phyloP scores from a whole-genome alignment of 2,113 vertebrate species.

The Pterocles burchelli region DNA sequence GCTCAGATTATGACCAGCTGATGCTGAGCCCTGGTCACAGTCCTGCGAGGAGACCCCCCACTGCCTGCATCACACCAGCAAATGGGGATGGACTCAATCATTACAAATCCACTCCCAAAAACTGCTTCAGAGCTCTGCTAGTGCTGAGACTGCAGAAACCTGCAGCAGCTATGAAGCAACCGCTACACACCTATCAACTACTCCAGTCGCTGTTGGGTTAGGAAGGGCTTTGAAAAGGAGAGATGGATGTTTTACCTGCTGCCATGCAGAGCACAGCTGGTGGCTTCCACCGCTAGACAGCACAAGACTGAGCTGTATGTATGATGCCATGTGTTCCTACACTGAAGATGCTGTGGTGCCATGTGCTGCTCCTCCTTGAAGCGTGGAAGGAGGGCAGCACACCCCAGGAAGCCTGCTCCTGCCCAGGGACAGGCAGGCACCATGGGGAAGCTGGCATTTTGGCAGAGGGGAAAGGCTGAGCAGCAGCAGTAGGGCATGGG shows the following conservation, averaged over 20 bases:
- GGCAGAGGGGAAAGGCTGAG: neutral
- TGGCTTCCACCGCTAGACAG: neutral
- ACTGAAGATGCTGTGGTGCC: neutral
- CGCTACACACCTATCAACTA: fast-evolving
- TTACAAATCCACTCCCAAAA: neutral
- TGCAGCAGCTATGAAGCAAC: neutral
- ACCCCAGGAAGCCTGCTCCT: neutral
- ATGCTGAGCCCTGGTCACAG: neutral
- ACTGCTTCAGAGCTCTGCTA: neutral
- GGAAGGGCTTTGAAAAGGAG: neutral
- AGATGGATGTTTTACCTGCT: neutral
- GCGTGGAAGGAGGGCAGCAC: neutral
- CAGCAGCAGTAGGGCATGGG: neutral
- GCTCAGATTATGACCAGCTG: neutral
- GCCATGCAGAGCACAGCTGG: neutral
- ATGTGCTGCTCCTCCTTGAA: neutral
- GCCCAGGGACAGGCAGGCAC: fast-evolving
- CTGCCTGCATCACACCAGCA: neutral
- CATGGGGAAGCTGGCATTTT: fast-evolving
- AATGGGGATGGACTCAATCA: neutral
- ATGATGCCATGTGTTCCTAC: neutral
- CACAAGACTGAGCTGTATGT: neutral
- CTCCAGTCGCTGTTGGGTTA: neutral
- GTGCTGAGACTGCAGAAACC: neutral
- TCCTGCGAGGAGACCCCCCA: too few relatives aligned